phyloP scores from a whole-genome alignment of 64 coral and sea anemone genomes.

The Trachythela sp. region DNA sequence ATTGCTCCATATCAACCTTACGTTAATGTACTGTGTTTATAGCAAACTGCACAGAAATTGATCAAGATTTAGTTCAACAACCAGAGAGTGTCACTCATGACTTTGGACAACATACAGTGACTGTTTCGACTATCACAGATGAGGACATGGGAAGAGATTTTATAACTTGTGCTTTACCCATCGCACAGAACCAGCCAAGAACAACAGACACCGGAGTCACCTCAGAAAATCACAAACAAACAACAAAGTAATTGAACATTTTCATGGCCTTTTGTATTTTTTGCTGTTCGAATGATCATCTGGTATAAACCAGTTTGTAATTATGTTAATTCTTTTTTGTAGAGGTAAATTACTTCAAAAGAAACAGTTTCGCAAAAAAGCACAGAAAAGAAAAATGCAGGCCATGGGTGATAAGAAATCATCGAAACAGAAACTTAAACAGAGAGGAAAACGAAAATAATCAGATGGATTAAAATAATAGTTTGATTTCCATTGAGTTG shows the following conservation, averaged over 20 bases:
- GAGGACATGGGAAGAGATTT: slow-evolving; percentile 1
- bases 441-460: neutral
- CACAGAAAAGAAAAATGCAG: slow-evolving; percentile 19
- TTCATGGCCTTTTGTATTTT: neutral
- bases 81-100: neutral
- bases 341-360: neutral
- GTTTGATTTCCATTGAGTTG: neutral
- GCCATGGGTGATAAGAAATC: neutral
- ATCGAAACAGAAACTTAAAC: neutral
- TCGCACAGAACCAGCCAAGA: neutral
- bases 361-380: slow-evolving; percentile 14
- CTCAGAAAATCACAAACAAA: neutral
- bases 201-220: neutral
- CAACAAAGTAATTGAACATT: neutral
- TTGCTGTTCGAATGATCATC: neutral
- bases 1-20: neutral
- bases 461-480: neutral
- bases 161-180: neutral
- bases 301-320: neutral
- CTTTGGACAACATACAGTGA: slow-evolving; percentile 10
- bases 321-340: neutral
- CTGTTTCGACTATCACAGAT: slow-evolving; percentile 9
- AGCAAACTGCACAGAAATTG: neutral
- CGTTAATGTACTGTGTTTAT: neutral
- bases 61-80: neutral